Base-by-base conservation (phyloP, 2,888 invertebrate genomes). In the Neoascia interrupta region DNA sequence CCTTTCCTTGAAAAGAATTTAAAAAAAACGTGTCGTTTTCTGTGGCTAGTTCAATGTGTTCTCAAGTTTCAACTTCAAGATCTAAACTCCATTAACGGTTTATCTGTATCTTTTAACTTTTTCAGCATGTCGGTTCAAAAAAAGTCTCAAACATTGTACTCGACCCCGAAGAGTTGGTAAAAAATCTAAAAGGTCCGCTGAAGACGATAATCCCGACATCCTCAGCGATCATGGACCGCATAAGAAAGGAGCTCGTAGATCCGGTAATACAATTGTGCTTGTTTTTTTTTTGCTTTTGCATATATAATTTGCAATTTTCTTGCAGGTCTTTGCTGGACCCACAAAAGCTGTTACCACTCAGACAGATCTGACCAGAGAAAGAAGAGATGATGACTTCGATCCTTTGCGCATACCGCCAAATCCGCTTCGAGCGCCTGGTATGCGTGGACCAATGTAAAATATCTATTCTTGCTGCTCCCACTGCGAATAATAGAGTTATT, bases 191-290 rank as follows among this genome's bases (percentile, higher is more conserved):
- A 63, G 95, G 95, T 1, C 83, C 90, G 1, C 89, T 95, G 74
- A 90, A 91, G 34, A 90, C 90, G 53, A 86, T 94, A 86, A 90
- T 95, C 53, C 94, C 95, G 2, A 90, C 88, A n/a, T 90, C 92
- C 83, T 90, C 91, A 64, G 90, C 91, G 18, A 86, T 94, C 2
- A 90, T 93, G 81, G 91, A 91, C 68, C 90, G 90, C 54, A 89
- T 94, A 43, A 92, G 91, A 83, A 91, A 90, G 56, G 92, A 94
- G 81, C 88, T 95, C 0, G 89, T 95, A 51, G 92, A 93, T n/a
- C 91, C 92, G 43, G 90, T 93, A 81, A 81, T 75, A 69, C 11
- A 37, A n/a, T 23, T 8, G 10, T 45, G 11, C n/a, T n/a, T n/a
- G n/a, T 26, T 34, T 26, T 15, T 10, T 21, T 26, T 23, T 21